Evolutionary conservation across 2,797 vertebrate species (phyloP), one percentile per base, ranked within the genome.

Genomic region (Siniperca obscura): DNA sequence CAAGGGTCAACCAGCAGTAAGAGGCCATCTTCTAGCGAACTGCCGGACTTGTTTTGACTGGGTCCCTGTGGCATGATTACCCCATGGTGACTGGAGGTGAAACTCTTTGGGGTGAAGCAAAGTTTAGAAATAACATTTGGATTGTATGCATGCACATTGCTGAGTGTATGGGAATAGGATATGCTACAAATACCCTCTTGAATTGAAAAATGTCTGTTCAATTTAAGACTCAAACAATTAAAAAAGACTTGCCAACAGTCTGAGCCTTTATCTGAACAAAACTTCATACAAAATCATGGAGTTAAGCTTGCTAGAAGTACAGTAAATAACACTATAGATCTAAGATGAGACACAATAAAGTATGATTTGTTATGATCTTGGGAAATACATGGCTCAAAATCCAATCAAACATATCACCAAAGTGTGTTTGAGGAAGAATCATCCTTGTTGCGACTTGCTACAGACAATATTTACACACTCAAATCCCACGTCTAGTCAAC

Each of bases 391-490:
- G 87, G 86, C 91, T 94, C 90, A 87, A 91, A 94, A 94, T 94
- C 90, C 92, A 95, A 94, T 95, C 93, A 95, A 94, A 94, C 91
- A 94, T 87, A 90, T 94, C 93, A 92, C 89, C 86, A 92, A 93
- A 92, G 93, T 91, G 87, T 95, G 91, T 95, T 94, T 95, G 92
- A 94, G 90, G 80, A 93, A 91, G 91, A 93, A 91, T 93, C 92
- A 91, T 93, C 91, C 89, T 91, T 87, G 93, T 94, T 93, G 90
- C 85, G n/a, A 90, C 87, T 91, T 76, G 66, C 91, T 90, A 91
- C 92, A 90, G 91, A 94, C 92, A 95, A 93, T 94, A 95, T 95
- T 95, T 95, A 94, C 94, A 93, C 93, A 89, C 90, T 93, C 89
- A 94, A 95, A 94, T 94, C 94, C 93, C 92, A 92, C 66, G 56